Evolutionary conservation across 92 coral and sea anemone genomes (phyloP), one percentile per base, ranked within the genome.

Genomic region (Bergia sp.): DNA sequence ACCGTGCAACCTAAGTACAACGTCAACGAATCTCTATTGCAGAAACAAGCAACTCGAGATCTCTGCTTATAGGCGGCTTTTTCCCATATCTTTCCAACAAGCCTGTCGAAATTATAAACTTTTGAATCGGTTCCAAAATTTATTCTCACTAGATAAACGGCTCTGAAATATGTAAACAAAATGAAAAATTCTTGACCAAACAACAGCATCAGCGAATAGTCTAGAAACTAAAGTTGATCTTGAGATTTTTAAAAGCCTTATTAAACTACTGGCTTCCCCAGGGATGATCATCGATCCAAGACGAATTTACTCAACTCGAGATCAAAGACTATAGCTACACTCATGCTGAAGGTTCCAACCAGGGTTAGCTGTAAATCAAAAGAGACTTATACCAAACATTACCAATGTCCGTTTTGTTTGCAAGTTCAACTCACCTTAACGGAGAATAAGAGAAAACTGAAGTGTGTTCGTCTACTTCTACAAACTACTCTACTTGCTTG

Each of bases 401-500:
- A 80, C 7, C 21, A 58, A 36, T 43, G 20, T 13, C 43, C 66
- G 36, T 72, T 53, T 36, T 29, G 29, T 29, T 73, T 13, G 20
- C 49, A 36, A 15, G 78, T 53, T 84, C 4, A 72, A 84, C 87
- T 84, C 61, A 84, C 87, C 87, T 69, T 84, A n/a, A 84, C 42
- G 64, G 44, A 29, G 87, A 84, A 84, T 81, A 81, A 69, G 73
- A 44, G 39, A 44, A 71, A 47, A 44, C 41, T 76, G 47, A 42
- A 39, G 87, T 5, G 74, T 64, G 77, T 41, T 69, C 64, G 23
- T 83, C 87, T 84, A 84, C 87, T 84, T 84, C 87, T 84, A 84
- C 86, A 64, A 58, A 49, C 87, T 84, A 84, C 49, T 84, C 87
- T 84, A 84, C 87, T 47, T 44, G 87, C 75, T 44, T 84, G 87